Conservation (phyloP, 2,888 invertebrate genomes). For the Lasioglossum pauxillum region DNA sequence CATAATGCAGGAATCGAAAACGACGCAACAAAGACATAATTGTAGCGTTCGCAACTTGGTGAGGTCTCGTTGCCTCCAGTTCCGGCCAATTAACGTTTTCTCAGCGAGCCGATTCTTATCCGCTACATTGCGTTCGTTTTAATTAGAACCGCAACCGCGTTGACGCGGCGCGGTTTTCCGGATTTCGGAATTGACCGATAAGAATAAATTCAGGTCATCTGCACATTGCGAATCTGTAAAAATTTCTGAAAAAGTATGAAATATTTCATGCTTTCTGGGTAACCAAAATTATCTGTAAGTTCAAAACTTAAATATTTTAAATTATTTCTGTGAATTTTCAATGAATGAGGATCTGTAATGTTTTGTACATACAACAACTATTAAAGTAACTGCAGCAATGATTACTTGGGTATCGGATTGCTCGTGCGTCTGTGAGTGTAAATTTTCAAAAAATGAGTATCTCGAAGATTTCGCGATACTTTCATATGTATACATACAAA, state of each 20-base stretch:
- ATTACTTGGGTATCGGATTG: too few species aligned
- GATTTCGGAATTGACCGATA: slow-evolving; percentile 31
- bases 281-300: background rate
- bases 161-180: slow-evolving; percentile 14
- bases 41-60: background rate
- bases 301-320: background rate
- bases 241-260: background rate
- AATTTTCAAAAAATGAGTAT: too few species aligned
- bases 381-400: background rate
- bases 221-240: background rate
- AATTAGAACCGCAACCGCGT: slow-evolving; percentile 42
- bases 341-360: background rate
- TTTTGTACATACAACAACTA: background rate
- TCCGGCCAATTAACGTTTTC: slow-evolving; percentile 39
- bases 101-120: slow-evolving; percentile 40
- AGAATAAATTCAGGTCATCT: background rate
- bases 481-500: background rate
- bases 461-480: too few species aligned
- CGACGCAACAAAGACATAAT: background rate
- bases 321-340: background rate
- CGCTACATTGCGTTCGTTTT: slow-evolving; percentile 15
- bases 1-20: background rate
- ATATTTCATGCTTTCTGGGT: background rate
- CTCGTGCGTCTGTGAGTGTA: too few species aligned
- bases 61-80: slow-evolving; percentile 8